These are phyloP conservation scores for Nymphalis io DNA, from an alignment of 1,140 invertebrate genomes.

Conservation along the genomic window DNA sequence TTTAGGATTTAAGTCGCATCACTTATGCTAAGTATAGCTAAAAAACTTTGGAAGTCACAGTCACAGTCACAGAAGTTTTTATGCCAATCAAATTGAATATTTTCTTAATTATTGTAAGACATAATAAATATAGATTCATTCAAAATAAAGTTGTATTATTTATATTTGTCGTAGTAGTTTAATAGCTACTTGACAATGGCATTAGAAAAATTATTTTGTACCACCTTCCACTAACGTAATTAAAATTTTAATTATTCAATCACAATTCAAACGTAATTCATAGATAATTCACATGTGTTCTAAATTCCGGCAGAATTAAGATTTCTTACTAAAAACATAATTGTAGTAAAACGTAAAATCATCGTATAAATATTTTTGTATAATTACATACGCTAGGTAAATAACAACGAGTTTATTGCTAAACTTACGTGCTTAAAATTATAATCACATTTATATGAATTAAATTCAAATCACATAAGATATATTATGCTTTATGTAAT, in stretches of 20 bases:
- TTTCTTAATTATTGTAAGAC: too few species aligned
- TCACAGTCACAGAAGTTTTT: too few species aligned
- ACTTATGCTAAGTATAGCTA: too few species aligned
- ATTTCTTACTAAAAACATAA: background rate
- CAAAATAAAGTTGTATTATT: too few species aligned
- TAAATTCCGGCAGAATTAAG: background rate
- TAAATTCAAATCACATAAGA: conserved; percentile 19
- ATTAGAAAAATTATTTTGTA: too few species aligned
- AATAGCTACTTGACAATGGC: too few species aligned
- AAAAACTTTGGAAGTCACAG: too few species aligned
- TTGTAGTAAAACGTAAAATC: conserved; percentile 1
- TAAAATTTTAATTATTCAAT: background rate
- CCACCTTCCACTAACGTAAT: too few species aligned
- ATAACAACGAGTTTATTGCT: background rate
- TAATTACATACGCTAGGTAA: conserved; percentile 10
- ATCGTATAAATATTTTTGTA: conserved; percentile 18
- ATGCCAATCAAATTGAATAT: too few species aligned
- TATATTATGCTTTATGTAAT: conserved; percentile 11
- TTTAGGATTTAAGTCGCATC: too few species aligned
- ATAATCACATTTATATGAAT: conserved; percentile 21
- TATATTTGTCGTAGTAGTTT: too few species aligned
- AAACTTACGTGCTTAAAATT: conserved; percentile 11
- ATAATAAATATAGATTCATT: too few species aligned
- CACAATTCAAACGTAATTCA: background rate
- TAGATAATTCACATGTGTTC: conserved; percentile 5